Conservation (phyloP, 2,888 invertebrate genomes). For the Agrochola litura region DNA sequence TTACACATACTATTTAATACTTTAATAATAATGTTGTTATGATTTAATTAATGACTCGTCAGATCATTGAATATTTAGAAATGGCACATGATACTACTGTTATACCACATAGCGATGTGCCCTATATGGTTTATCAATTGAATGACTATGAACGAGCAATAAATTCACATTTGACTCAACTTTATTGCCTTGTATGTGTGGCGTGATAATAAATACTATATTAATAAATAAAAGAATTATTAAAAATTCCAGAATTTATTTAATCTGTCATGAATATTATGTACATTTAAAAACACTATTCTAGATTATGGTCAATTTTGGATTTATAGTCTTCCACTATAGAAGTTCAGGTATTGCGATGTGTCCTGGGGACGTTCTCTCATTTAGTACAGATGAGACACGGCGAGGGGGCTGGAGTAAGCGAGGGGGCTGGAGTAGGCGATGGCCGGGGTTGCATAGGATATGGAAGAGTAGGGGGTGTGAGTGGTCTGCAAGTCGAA, state of each 20-base stretch:
- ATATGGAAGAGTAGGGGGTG: conserved; percentile 64
- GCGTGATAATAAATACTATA: neutral
- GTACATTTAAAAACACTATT: conserved; percentile 49
- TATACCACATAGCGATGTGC: neutral
- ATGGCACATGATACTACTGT: neutral
- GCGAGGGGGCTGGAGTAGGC: conserved; percentile 52
- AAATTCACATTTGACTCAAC: neutral
- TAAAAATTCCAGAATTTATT: conserved; percentile 48
- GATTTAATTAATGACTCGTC: neutral
- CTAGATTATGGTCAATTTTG: conserved; percentile 50
- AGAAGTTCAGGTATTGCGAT: conserved; percentile 1
- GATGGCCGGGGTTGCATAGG: conserved; percentile 60
- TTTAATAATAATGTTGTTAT: neutral
- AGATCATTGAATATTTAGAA: conserved; percentile 7
- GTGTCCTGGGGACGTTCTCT: neutral
- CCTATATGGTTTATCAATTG: conserved; percentile 18
- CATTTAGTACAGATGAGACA: conserved; percentile 50
- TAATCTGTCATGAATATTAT: conserved; percentile 41
- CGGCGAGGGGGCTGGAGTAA: conserved; percentile 43
- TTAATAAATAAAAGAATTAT: conserved; percentile 47
- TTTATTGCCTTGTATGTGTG: neutral
- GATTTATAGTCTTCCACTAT: conserved; percentile 35
- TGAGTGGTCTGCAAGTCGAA: conserved; percentile 68
- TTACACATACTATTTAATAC: neutral
- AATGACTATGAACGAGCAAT: neutral